Evolutionary conservation across 1,140 invertebrate species (phyloP), one percentile per base, ranked within the genome.

Genomic region (Anoplophora glabripennis): DNA sequence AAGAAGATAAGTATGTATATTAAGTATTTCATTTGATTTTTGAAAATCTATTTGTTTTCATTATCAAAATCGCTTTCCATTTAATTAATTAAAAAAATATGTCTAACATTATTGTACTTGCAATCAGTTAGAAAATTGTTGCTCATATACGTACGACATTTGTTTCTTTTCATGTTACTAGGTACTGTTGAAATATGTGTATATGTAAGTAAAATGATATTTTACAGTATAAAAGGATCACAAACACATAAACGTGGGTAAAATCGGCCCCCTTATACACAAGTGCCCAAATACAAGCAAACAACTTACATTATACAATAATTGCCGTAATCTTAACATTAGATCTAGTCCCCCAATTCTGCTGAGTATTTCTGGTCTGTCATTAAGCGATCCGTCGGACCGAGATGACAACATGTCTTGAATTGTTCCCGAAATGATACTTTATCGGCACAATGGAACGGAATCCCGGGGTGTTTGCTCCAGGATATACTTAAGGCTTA

Each of bases 381-480:
- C 40, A 54, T 54, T 54, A 54, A 54, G 21, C 5, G 2, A n/a
- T 4, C 21, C 12, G 34, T n/a, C 14, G 44, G 36, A 44, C 15
- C 33, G 53, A 46, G 21, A 28, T 14, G 44, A 52, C 49, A 52
- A 41, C n/a, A 21, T 54, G 52, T 44, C 52, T 42, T 54, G 34
- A 49, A 57, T 57, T 57, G 55, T 36, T 34, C 42, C 45, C 45
- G 44, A 57, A 57, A 48, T 57, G 55, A 48, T 56, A 56, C 53
- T 56, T 54, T 56, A 56, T 47, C 41, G 41, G 8, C 9, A 57
- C 55, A 57, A 57, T 49, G 40, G 45, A 28, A 15, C 18, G 55
- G 17, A 48, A 35, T 48, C 38, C 45, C 36, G 35, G 36, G 8
- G 53, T 46, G 42, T 56, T 44, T 56, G 42, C 46, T 56, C 17